Evolutionary conservation across 2,888 invertebrate species (phyloP), one percentile per base, ranked within the genome.

Genomic region (Cryptocephalus primarius): DNA sequence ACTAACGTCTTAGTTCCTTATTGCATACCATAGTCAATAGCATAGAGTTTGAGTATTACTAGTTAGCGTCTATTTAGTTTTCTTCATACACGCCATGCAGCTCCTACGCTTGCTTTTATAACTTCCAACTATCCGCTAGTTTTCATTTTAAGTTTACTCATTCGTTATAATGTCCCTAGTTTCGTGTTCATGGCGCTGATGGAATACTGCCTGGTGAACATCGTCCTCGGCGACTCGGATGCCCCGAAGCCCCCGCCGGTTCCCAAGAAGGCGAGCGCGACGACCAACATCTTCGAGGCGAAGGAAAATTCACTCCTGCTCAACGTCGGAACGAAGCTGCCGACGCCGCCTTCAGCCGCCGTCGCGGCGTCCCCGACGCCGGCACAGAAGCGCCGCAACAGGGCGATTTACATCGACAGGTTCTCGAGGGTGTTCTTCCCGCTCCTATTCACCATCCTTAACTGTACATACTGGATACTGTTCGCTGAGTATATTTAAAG

Each of bases 161-260:
- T 22, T 22, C 6, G 2, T 6, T 6, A 22, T 22, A 22, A 22
- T 6, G 22, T 22, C 61, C 31, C 44, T 22, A 85, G 84, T 48
- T 91, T 92, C 70, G 91, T 92, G 62, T 92, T 92, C 65, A 87
- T 92, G 88, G 91, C 91, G 1, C 69, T 92, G 43, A 92, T 92
- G 91, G 91, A 92, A 66, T 92, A 91, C 65, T 91, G 90, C 57
- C 71, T 91, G 53, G 90, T 92, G 32, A 91, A 91, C 64, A 89
- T 88, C 32, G 84, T 88, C 1, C 75, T 88, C 11, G 84, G 87
- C 9, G 84, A 89, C 60, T 80, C 80, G 0, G 82, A 82, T 49
- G 76, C 78, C 1, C 74, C 73, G 2, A 73, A 73, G 50, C 72
- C 73, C 61, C 78, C 73, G 62, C 76, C 54, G 66, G 77, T 77